These are phyloP conservation scores for Idaea straminata DNA, from an alignment of 2,888 invertebrate genomes.

Conservation along the genomic window DNA sequence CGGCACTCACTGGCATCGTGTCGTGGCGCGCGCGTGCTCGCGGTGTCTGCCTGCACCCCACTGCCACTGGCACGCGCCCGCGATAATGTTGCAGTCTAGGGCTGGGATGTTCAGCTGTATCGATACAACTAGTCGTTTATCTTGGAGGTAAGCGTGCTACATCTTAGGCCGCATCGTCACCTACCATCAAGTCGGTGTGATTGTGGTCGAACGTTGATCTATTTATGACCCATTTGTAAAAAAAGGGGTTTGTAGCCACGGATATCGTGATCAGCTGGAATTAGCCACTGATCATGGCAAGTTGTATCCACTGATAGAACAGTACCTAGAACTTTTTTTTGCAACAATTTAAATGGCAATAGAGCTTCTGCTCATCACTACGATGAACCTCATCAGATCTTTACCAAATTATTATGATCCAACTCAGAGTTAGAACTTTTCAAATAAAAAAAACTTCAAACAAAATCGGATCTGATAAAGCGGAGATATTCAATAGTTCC, in stretches of 20 bases:
- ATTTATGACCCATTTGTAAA: not conserved
- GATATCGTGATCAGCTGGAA: not conserved
- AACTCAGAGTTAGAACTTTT: no score
- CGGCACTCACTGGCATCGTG: conserved; percentile 46
- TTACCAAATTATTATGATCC: no score
- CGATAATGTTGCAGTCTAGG: conserved; percentile 65
- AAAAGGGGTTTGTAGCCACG: conserved; percentile 7
- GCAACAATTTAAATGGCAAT: no score
- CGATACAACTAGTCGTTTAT: conserved; percentile 4
- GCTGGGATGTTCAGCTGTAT: conserved; percentile 20
- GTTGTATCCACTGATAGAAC: no score
- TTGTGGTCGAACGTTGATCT: not conserved
- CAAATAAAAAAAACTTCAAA: no score
- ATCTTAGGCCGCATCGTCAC: not conserved
- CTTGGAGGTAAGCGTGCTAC: no score
- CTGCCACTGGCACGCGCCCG: conserved; percentile 62
- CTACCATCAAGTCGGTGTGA: not conserved
- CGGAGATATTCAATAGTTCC: no score
- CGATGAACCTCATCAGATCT: no score
- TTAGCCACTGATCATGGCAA: no score
- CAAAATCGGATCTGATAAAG: no score
- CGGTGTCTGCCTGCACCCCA: conserved; percentile 47
- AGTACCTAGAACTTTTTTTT: no score
- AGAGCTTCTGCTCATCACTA: no score
- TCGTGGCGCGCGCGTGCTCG: conserved; percentile 34